These are phyloP conservation scores for Zelostemma sp. DNA, from an alignment of 1,140 invertebrate genomes.

Conservation along the genomic window DNA sequence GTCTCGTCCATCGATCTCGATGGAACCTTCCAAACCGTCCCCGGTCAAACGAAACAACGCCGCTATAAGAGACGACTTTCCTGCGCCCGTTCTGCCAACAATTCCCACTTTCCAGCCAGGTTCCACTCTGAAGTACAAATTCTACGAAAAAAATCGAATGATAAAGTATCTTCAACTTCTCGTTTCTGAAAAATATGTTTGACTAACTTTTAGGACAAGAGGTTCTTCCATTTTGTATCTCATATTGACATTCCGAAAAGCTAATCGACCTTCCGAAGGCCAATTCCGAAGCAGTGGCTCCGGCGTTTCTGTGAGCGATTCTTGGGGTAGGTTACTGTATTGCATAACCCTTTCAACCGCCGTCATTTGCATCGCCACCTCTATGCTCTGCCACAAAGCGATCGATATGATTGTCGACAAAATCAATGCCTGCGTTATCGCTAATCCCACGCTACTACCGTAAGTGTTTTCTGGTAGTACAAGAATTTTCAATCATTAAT, in stretches of 20 bases:
- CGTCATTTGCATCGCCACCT: constrained; percentile 83
- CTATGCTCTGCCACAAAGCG: constrained; percentile 82
- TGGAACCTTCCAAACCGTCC: too few species aligned
- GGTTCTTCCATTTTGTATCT: constrained; percentile 75
- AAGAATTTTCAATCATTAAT: too few species aligned
- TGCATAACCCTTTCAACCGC: constrained; percentile 84
- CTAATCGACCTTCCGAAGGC: constrained; percentile 63
- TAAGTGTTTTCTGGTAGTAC: constrained; percentile 47
- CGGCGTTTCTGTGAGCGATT: constrained; percentile 64
- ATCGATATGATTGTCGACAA: constrained; percentile 87
- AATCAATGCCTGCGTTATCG: constrained; percentile 85
- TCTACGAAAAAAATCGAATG: too few species aligned
- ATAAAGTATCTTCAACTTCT: too few species aligned
- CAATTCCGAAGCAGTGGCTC: constrained; percentile 64
- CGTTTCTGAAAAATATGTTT: too few species aligned
- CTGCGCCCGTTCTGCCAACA: too few species aligned
- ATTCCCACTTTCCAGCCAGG: too few species aligned
- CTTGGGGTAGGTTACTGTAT: constrained; percentile 78
- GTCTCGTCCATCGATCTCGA: too few species aligned
- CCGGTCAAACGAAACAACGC: too few species aligned
- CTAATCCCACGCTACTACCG: constrained; percentile 81
- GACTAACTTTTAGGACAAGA: constrained; percentile 76
- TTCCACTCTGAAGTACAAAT: too few species aligned
- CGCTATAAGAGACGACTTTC: too few species aligned
- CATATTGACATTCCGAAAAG: constrained; percentile 76